phyloP scores from a whole-genome alignment of 2,113 vertebrate species.

The Xiphorhynchus elegans region DNA sequence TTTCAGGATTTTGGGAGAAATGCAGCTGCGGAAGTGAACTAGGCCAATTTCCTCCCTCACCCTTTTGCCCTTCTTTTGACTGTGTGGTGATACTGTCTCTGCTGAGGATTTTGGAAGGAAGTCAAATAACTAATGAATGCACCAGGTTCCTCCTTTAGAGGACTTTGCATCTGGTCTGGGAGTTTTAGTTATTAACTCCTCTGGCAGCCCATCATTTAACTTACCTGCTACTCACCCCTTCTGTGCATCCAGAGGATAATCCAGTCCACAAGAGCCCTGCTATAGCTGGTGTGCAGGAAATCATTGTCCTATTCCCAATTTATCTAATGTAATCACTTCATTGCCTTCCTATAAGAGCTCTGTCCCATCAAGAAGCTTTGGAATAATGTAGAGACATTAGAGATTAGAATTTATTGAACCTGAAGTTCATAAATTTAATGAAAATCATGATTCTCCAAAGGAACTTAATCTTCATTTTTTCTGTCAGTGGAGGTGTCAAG shows the following conservation, averaged over 20 bases:
- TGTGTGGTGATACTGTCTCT: background rate
- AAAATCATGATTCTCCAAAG: conserved; percentile 33
- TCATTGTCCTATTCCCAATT: conserved; percentile 44
- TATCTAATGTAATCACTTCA: conserved; percentile 50
- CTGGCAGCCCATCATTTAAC: conserved; percentile 38
- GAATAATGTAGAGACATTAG: conserved; percentile 52
- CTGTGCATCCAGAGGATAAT: background rate
- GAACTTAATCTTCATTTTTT: conserved; percentile 37
- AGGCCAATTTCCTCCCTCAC: background rate
- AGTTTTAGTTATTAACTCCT: conserved; percentile 47
- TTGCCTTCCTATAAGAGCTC: conserved; percentile 7
- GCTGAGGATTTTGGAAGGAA: conserved; percentile 25
- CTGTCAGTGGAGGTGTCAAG: conserved; percentile 1
- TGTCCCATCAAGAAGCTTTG: conserved; percentile 45
- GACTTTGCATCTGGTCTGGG: background rate
- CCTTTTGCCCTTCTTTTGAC: conserved; percentile 21
- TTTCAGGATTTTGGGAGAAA: background rate
- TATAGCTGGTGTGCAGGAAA: background rate
- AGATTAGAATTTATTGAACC: conserved; percentile 66
- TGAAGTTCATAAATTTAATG: conserved; percentile 61
- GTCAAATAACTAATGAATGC: conserved; percentile 31
- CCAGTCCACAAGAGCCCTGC: background rate
- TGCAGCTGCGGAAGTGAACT: background rate
- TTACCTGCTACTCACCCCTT: conserved; percentile 16
- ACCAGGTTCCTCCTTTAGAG: background rate